phyloP scores from a whole-genome alignment of 1,140 invertebrate genomes.

The Cherax quadricarinatus region DNA sequence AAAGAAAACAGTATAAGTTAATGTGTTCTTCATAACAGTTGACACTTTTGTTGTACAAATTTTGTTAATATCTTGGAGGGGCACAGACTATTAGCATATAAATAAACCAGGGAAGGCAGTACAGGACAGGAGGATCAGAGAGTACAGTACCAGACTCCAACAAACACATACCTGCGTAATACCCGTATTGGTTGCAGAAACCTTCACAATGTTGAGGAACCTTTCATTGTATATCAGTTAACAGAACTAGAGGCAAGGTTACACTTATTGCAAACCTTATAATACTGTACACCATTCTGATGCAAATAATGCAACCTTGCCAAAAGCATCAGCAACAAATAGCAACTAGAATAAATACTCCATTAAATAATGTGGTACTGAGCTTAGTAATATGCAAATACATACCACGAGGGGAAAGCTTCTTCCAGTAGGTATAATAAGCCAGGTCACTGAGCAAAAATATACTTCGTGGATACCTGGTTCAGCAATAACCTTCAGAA shows the following conservation, averaged over 20 bases:
- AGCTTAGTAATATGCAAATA: conserved; percentile 32
- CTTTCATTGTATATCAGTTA: conserved; percentile 30
- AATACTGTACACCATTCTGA: conserved; percentile 29
- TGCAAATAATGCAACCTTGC: conserved; percentile 25
- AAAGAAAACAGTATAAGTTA: neutral
- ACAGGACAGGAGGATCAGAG: conserved; percentile 24
- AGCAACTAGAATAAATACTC: conserved; percentile 38
- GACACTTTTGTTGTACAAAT: neutral
- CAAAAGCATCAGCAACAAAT: conserved; percentile 28
- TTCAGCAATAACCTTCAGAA: conserved; percentile 7
- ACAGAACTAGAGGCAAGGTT: conserved; percentile 16
- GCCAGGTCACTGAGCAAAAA: conserved; percentile 10
- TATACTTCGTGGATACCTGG: neutral
- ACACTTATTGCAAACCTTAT: conserved; percentile 15
- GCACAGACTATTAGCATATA: conserved; percentile 4
- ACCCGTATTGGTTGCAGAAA: conserved; percentile 47
- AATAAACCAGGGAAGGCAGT: conserved; percentile 30
- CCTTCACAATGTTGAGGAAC: conserved; percentile 47
- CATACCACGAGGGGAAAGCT: conserved; percentile 1
- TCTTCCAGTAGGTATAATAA: neutral
- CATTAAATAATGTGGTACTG: conserved; percentile 11
- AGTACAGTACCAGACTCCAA: neutral
- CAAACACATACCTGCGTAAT: conserved; percentile 23
- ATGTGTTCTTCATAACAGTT: conserved; percentile 2
- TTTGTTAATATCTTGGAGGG: conserved; percentile 12